Base-by-base conservation (phyloP, 2,888 invertebrate species). In the Melanophora roralis region DNA sequence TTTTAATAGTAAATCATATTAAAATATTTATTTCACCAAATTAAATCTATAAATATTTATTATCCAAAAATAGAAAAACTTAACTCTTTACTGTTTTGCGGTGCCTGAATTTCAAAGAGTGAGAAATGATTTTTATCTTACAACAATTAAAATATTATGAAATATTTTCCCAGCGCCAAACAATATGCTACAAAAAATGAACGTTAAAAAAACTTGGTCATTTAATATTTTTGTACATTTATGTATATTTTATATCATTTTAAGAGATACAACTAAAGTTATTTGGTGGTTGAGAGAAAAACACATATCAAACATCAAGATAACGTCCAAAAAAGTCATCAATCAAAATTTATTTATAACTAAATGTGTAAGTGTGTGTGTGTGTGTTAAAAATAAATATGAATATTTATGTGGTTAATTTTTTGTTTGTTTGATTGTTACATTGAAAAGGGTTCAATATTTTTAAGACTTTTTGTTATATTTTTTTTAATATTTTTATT, bases 321-420 rank as follows among this genome's bases (percentile, higher is more conserved):
- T 80, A 80, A 76, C 67, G 76, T 64, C 72, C 72, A 72, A 80
- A 80, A 80, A 73, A 76, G 80, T 80, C 80, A 80, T 80, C 80
- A 80, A 80, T 80, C 80, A 80, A 76, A 80, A 80, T 75, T 77
- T 67, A 53, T 64, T 53, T 69, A 76, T 59, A 53, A 53, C 49
- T 60, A 16, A n/a, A 19, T 23, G 32, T 14, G 19, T 38, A 45
- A 12, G 47, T 59, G 11, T 27, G n/a, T n/a, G n/a, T n/a, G n/a
- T 57, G 51, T 51, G 16, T 65, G 64, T 27, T 38, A 38, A 36
- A 49, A 23, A 7, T 38, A 51, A 36, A 38, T 64, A 38, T 64
- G 49, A 38, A 51, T 49, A 38, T 64, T 36, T 64, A 36, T 62
- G 7, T 8, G 9, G 14, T 11, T 8, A 45, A 21, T 40, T 34